phyloP scores from a whole-genome alignment of 2,888 invertebrate species.

The Germaria angustata region DNA sequence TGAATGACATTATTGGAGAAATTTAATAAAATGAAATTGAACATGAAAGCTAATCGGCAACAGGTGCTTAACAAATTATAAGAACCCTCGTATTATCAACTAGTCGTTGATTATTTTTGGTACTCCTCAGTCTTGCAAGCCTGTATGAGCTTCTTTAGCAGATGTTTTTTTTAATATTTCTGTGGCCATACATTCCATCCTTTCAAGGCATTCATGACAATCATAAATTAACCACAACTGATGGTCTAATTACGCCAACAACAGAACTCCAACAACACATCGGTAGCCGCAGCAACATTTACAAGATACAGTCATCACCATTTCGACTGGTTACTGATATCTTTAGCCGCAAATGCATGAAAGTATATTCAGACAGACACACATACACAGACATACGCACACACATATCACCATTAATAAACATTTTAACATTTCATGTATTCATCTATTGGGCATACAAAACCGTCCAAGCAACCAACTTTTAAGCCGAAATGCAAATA shows the following conservation, averaged over 20 bases:
- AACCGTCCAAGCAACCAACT: conserved; percentile 12
- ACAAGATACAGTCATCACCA: conserved; percentile 45
- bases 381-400: neutral
- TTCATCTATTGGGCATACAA: conserved; percentile 37
- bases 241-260: conserved; percentile 79
- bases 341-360: conserved; percentile 9
- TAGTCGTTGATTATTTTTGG: neutral
- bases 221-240: conserved; percentile 78
- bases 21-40: neutral
- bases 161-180: conserved; percentile 30
- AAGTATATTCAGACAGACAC: neutral
- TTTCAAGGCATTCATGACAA: conserved; percentile 60
- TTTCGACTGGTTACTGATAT: conserved; percentile 21
- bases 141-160: neutral
- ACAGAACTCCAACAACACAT: conserved; percentile 63
- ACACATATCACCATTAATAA: conserved; percentile 10
- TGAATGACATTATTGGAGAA: too few species aligned
- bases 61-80: too few species aligned
- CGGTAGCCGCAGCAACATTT: conserved; percentile 22
- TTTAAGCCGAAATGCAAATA: conserved; percentile 8
- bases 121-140: neutral
- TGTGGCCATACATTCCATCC: conserved; percentile 23
- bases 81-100: neutral
- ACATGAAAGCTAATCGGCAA: too few species aligned
- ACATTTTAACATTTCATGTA: conserved; percentile 39